Percentiles rank a stretch among this genome's conserved stretches.
These are phyloP conservation scores for Lepetodrilus schrolli DNA, from an alignment of 2,888 invertebrate genomes.

Conservation along the genomic window DNA sequence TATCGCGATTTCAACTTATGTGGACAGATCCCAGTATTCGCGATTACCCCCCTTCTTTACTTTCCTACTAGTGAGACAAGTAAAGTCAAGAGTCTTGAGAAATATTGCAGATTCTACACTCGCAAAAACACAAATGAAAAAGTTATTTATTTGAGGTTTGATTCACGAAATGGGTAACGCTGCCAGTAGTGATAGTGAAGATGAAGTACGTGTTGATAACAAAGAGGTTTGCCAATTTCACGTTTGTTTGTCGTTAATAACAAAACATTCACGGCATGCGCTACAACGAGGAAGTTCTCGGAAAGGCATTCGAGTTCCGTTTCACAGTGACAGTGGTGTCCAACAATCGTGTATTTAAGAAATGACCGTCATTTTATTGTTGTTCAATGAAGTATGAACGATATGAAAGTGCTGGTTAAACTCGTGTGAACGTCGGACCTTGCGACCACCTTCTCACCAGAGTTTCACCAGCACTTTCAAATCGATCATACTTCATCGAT, in stretches of 20 bases:
- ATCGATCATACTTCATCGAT: too few relatives aligned
- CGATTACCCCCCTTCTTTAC: background rate
- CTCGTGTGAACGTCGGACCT: too few relatives aligned
- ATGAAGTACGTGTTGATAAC: constrained; percentile 55
- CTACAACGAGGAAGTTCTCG: too few relatives aligned
- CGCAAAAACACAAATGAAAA: constrained; percentile 10
- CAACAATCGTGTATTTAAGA: too few relatives aligned
- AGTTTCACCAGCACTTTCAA: too few relatives aligned
- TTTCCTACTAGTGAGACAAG: background rate
- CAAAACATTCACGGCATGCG: too few relatives aligned
- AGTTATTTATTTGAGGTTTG: constrained; percentile 1
- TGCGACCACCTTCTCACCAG: too few relatives aligned
- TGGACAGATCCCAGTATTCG: background rate
- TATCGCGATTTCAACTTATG: background rate
- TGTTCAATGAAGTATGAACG: too few relatives aligned
- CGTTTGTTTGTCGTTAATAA: background rate
- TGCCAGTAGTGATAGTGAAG: constrained; percentile 65
- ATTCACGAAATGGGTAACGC: constrained; percentile 54
- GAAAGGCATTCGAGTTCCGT: too few relatives aligned
- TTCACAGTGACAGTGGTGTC: too few relatives aligned
- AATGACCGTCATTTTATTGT: too few relatives aligned
- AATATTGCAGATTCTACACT: background rate
- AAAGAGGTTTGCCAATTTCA: constrained; percentile 46
- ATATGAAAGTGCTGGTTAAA: too few relatives aligned
- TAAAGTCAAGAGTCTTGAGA: background rate